Evolutionary conservation across 2,888 invertebrate genomes (phyloP).

Genomic region (Eremobia ochroleuca): DNA sequence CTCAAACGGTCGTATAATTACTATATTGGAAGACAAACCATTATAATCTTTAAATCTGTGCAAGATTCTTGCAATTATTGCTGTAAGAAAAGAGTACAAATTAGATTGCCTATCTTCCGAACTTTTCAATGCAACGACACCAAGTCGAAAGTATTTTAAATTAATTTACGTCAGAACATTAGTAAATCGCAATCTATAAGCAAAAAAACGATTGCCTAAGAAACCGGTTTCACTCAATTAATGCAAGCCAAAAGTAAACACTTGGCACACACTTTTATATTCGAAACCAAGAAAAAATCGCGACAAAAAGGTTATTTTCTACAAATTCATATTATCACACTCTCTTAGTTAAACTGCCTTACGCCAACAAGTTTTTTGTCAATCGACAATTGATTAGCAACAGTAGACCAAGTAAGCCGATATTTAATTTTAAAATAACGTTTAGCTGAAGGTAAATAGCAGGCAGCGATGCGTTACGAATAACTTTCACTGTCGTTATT

Average conservation of each 20-base stretch:
- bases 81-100: background rate
- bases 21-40: background rate
- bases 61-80: background rate
- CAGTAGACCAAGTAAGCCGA: slow-evolving; percentile 74
- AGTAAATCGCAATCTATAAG: slow-evolving; percentile 19
- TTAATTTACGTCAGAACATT: slow-evolving; percentile 36
- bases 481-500: slow-evolving; percentile 82
- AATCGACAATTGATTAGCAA: slow-evolving; percentile 73
- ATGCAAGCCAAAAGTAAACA: slow-evolving; percentile 27
- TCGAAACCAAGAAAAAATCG: slow-evolving; percentile 24
- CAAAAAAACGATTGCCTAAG: slow-evolving; percentile 43
- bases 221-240: slow-evolving; percentile 52
- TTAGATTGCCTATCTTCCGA: background rate
- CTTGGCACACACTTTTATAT: slow-evolving; percentile 24
- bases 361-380: slow-evolving; percentile 63
- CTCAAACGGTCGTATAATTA: background rate
- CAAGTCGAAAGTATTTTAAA: slow-evolving; percentile 26
- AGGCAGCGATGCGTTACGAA: slow-evolving; percentile 75
- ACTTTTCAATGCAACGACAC: background rate
- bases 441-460: slow-evolving; percentile 69
- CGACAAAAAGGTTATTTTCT: slow-evolving; percentile 48
- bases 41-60: background rate
- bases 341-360: slow-evolving; percentile 51
- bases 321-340: slow-evolving; percentile 59
- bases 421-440: slow-evolving; percentile 78